Percentiles rank a stretch among this genome's conserved stretches.
These are phyloP conservation scores for Enoplolaimus lenunculus DNA, from an alignment of 2,888 invertebrate genomes.

Conservation along the genomic window DNA sequence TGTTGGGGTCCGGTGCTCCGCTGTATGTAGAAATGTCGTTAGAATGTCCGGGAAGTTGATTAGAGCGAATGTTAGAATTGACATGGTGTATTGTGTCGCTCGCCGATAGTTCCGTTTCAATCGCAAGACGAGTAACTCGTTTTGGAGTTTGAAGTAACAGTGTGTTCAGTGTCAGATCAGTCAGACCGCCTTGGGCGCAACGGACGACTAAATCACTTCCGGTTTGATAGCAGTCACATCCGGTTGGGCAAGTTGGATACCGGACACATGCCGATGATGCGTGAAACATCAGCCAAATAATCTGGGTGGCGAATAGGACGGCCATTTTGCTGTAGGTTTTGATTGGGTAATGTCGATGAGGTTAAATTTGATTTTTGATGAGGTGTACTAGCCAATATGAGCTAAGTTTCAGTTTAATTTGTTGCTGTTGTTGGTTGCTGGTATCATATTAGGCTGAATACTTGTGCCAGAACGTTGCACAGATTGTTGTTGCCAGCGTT, in stretches of 20 bases:
- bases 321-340: neutral
- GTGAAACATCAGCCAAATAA: neutral
- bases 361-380: too few relatives aligned
- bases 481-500: too few relatives aligned
- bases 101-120: neutral
- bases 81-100: too few relatives aligned
- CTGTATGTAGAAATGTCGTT: neutral
- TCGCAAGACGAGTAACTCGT: slow-evolving; percentile 3
- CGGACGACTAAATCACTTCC: neutral
- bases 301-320: neutral
- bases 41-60: too few relatives aligned
- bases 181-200: slow-evolving; percentile 9
- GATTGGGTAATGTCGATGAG: too few relatives aligned
- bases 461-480: too few relatives aligned
- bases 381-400: too few relatives aligned
- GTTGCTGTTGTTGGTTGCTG: too few relatives aligned
- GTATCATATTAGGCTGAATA: too few relatives aligned
- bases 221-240: neutral
- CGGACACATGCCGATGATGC: neutral
- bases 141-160: neutral
- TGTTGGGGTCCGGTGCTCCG: too few relatives aligned
- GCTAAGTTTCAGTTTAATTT: too few relatives aligned
- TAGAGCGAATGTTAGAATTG: too few relatives aligned
- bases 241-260: slow-evolving; percentile 8
- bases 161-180: neutral